phyloP scores from a whole-genome alignment of 2,797 vertebrate species.

The Novumbra hubbsi region DNA sequence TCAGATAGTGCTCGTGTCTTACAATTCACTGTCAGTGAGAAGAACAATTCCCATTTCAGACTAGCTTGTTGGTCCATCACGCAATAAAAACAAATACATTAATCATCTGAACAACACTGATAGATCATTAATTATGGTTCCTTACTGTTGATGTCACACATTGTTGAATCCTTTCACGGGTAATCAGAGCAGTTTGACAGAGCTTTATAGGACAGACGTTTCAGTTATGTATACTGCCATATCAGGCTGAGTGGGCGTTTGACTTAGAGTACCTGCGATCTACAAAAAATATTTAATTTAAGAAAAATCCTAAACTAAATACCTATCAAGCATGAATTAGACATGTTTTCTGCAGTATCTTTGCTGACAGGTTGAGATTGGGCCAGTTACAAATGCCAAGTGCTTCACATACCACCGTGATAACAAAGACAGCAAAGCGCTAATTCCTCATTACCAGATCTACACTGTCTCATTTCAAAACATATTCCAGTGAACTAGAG shows the following conservation, averaged over 20 bases:
- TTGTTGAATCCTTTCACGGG: conserved; percentile 69
- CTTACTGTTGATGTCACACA: conserved; percentile 70
- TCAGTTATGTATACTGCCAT: conserved; percentile 56
- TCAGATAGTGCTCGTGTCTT: conserved; percentile 3
- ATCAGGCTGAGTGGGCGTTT: conserved; percentile 39
- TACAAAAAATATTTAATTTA: conserved; percentile 52
- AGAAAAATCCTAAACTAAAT: conserved; percentile 60
- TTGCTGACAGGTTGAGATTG: conserved; percentile 37
- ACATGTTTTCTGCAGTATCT: conserved; percentile 20
- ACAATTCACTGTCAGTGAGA: conserved; percentile 45
- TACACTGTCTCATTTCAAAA: no score
- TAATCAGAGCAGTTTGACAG: conserved; percentile 64
- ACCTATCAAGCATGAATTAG: conserved; percentile 54
- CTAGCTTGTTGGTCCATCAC: conserved; percentile 68
- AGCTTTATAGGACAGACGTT: conserved; percentile 71
- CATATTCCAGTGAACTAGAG: no score
- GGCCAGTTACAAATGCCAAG: conserved; percentile 64
- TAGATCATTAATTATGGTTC: conserved; percentile 74
- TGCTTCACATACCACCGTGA: conserved; percentile 67
- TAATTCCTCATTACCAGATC: no score
- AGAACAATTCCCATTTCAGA: conserved; percentile 63
- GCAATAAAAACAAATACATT: conserved; percentile 75
- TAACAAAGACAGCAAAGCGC: conserved; percentile 67
- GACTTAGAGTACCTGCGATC: conserved; percentile 43
- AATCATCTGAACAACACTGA: conserved; percentile 69